Evolutionary conservation across 2,888 invertebrate genomes (phyloP), one percentile per base, ranked within the genome.

Genomic region (Cylloceria caligata): DNA sequence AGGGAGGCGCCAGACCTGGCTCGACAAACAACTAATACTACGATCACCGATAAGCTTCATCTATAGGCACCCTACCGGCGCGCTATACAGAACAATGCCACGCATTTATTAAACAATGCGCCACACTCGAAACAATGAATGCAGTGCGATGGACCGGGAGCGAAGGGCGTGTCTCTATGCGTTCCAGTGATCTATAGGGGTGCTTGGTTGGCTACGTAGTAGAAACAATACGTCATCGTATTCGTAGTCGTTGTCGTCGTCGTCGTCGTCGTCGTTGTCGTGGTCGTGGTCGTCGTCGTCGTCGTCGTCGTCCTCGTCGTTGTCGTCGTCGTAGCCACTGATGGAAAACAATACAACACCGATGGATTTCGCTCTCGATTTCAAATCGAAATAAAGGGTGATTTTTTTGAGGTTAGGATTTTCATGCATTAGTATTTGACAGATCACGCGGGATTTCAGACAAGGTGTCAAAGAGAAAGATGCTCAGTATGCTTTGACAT

Each of bases 91-190:
- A 83, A 90, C 90, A 90, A 90, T 89, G 85, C 83, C 68, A 85
- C 85, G 87, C 86, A 84, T 90, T 90, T 90, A 89, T 88, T 89
- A 87, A 88, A 90, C 89, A 89, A 90, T 89, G 86, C 62, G 64
- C 57, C 47, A 73, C 73, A 88, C 87, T 90, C 85, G 88, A 87
- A 88, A 89, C 90, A 89, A 89, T 89, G 87, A 87, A 86, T 73
- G 83, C 81, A 71, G 77, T 71, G 79, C 86, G 86, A 88, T 84
- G 86, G 67, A 30, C n/a, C 42, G 30, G 55, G 71, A 30, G 42
- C 19, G 65, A 19, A 36, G 69, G 64, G 69, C 69, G 67, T 42
- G 78, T 81, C 83, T 81, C 67, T 67, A 72, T 68, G 73, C 79
- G 80, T 76, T 71, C 42, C 39, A 47, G 71, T 60, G 80, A 80